Base-by-base conservation (phyloP, 2,113 vertebrate species). In the Neofelis nebulosa region DNA sequence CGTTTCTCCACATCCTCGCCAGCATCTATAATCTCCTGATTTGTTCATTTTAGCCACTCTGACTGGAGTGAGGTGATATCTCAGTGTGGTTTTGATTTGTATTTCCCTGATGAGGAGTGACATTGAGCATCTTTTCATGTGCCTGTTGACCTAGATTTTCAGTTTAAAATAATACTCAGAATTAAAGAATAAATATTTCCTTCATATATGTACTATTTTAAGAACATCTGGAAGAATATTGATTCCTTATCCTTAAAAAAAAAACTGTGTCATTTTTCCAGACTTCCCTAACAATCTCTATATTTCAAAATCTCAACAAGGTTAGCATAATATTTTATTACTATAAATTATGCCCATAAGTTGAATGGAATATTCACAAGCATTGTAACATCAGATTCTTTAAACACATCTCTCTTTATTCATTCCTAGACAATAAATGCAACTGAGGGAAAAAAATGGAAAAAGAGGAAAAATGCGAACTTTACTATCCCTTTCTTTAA, bases 301-400 rank as follows among this genome's bases (percentile, higher is more conserved):
- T 41, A 68, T 78, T 95, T 94, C 31, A 81, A 48, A 83, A 38
- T 94, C 94, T 85, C 45, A 82, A 61, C 82, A 92, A 82, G 76
- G 9, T 52, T 15, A 65, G 5, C 71, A n/a, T 23, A 80, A 52
- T 74, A 18, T 38, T 87, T 81, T 63, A 52, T 68, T 68, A 25
- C 90, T 87, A 71, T 84, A 55, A 69, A 69, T 41, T 63, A 48
- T 33, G 31, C 18, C 57, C 0, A 2, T 41, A 16, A 18, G 11
- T 71, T 52, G 1, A 85, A 66, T n/a, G 12, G 3, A 41, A 7
- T 86, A 76, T 11, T 69, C 48, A 66, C 9, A 96, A 48, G 13
- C 1, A 94, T 4, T 76, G 4, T 36, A 79, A 94, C 31, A 52
- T 31, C n/a, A 48, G 11, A 66, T 74, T 88, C 27, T n/a, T 68